Base-by-base conservation (phyloP, 1,140 invertebrate genomes). In the Amyelois transitella region DNA sequence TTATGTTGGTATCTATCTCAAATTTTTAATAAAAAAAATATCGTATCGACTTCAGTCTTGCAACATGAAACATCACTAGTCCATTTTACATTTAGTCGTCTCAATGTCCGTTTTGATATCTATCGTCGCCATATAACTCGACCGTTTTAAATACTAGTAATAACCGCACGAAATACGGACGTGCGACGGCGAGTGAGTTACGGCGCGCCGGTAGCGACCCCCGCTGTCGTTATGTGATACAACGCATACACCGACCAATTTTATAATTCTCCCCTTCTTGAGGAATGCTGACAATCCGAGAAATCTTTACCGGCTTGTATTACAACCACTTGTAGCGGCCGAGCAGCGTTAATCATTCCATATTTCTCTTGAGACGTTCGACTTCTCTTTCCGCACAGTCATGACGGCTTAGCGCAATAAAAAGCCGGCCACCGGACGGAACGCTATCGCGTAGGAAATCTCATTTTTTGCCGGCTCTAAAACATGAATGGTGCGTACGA, bases 401-500 rank as follows among this genome's bases (percentile, higher is more conserved):
- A 48, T 48, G 4, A 18, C 57, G 47, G 56, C 63, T 64, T 43
- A 20, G 18, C 53, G 67, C 44, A n/a, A 58, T 53, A 69, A 74
- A 80, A 74, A 75, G 62, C 51, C 66, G 74, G 73, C 72, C 80
- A 81, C 83, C 78, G 83, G 83, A 86, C 83, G 78, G 73, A 69
- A 60, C 50, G 64, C 51, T 84, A 86, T 86, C 83, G 59, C 58
- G 66, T 80, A 86, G 81, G 83, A 86, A 84, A 86, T 86, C 81
- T 77, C 59, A 69, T 71, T 81, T 84, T 84, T 86, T 84, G 68
- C 69, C 61, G 60, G 62, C 65, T 60, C 68, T 73, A 75, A 69
- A 79, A 79, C 84, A 82, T 85, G 81, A 85, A 85, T 86, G 84
- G 84, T 80, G 69, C 68, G 66, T 77, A 84, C 77, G 79, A 87